Percentiles rank a stretch among this genome's conserved stretches.
These are phyloP conservation scores for Drosophila insularis DNA, from an alignment of 1,140 invertebrate species.

Conservation along the genomic window DNA sequence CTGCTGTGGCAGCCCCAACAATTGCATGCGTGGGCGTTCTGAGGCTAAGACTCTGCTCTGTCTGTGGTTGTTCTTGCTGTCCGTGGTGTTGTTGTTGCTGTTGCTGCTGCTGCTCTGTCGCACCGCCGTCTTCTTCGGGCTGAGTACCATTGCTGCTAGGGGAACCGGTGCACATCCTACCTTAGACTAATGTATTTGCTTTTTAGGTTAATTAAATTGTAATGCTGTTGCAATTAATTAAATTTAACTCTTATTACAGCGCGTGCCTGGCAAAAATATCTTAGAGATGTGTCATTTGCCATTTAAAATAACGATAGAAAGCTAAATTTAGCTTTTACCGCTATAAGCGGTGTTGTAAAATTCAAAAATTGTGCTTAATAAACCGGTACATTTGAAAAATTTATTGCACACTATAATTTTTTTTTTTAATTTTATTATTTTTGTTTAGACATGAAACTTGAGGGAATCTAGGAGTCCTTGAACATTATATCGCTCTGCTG, in stretches of 20 bases:
- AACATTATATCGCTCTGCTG: too few relatives aligned
- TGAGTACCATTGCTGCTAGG: conserved; percentile 65
- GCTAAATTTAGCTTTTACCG: too few relatives aligned
- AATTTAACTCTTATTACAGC: conserved; percentile 40
- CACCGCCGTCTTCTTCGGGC: conserved; percentile 40
- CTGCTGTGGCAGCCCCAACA: conserved; percentile 47
- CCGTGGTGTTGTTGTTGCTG: conserved; percentile 38
- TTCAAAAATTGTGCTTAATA: too few relatives aligned
- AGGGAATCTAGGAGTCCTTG: too few relatives aligned
- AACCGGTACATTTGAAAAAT: too few relatives aligned
- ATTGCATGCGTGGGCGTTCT: conserved; percentile 46
- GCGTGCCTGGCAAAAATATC: conserved; percentile 36
- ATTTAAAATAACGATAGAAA: background rate
- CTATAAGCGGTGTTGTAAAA: too few relatives aligned
- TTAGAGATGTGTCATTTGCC: background rate
- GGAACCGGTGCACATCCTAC: conserved; percentile 62
- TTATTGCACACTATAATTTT: too few relatives aligned
- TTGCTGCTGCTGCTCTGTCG: conserved; percentile 25
- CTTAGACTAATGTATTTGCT: background rate
- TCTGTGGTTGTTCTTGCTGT: conserved; percentile 20
- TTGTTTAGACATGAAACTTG: too few relatives aligned
- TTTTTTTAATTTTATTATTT: too few relatives aligned
- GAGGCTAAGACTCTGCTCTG: conserved; percentile 20
- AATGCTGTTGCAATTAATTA: conserved; percentile 13
- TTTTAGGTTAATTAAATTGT: background rate